Percentiles rank a stretch among this genome's conserved stretches.
Conservation (phyloP, 2,113 vertebrate species). For the Anoplopoma fimbria region DNA sequence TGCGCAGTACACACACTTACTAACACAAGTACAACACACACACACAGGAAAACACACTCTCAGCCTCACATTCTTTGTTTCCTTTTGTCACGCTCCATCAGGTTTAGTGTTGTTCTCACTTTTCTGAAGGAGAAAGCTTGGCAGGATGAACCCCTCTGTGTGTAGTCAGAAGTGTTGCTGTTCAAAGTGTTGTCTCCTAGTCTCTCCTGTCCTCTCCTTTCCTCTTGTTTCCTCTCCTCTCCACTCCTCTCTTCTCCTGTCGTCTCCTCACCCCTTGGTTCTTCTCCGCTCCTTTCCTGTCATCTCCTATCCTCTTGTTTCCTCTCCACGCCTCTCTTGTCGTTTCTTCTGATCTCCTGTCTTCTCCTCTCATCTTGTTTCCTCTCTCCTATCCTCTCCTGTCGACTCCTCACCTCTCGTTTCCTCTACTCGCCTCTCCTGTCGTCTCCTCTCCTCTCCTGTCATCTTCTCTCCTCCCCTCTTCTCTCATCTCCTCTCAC, state of each 20-base stretch:
- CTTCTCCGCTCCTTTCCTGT: background rate
- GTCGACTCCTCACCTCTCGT: no score
- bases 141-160: background rate
- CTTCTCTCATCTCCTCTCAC: no score
- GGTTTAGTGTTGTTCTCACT: background rate
- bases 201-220: background rate
- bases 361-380: no score
- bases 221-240: background rate
- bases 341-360: background rate
- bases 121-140: background rate
- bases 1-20: slow-evolving; percentile 14
- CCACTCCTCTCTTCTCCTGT: background rate
- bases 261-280: background rate
- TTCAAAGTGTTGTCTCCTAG: background rate
- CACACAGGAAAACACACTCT: slow-evolving; percentile 9
- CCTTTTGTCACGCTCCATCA: slow-evolving; percentile 1
- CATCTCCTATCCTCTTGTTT: no score
- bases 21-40: background rate
- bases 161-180: background rate
- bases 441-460: no score
- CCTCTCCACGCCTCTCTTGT: background rate
- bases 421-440: no score
- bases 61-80: slow-evolving; percentile 16
- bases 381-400: no score
- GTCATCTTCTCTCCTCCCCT: no score